Evolutionary conservation across 2,888 invertebrate genomes (phyloP), one percentile per base, ranked within the genome.

Genomic region (Xestia rhomboidea): DNA sequence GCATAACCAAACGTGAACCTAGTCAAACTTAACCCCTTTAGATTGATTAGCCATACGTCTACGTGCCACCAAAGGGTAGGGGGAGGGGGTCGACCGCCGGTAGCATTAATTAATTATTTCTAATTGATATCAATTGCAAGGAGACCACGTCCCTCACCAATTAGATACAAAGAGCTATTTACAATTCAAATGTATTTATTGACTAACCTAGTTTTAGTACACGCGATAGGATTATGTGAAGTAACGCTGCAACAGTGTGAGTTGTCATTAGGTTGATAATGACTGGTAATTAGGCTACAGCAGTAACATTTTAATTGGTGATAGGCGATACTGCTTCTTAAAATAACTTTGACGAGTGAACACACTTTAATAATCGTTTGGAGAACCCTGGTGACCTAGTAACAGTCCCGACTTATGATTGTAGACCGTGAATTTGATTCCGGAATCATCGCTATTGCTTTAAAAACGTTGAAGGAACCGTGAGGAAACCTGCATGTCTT

Each of bases 121-220:
- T 81, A 88, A 89, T 88, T 82, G 78, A 79, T 84, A 82, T 80
- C 86, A 85, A 88, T 85, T 78, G 80, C 84, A 73, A 34, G 46
- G 85, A 73, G 75, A 68, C 68, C 69, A 11, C 76, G 82, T 74
- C 86, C 83, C 89, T 67, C 64, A 67, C 66, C 81, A 81, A 82
- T 84, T 88, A 83, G n/a, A 71, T 60, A 79, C 64, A 75, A 74
- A 57, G 66, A 76, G 63, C 46, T 78, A 89, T 86, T 89, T 88
- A 82, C 82, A 86, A 81, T 88, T 79, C 78, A 71, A 87, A 88
- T 89, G 68, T 77, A 75, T 72, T 81, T 75, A 77, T 66, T 81
- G 57, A 71, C 54, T 66, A 83, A 88, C 89, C 86, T 71, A 85
- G 78, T 89, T 87, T 63, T 73, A 70, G 8, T n/a, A 60, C 76